Base-by-base conservation (phyloP, 1,140 invertebrate species). In the Musca vetustissima region DNA sequence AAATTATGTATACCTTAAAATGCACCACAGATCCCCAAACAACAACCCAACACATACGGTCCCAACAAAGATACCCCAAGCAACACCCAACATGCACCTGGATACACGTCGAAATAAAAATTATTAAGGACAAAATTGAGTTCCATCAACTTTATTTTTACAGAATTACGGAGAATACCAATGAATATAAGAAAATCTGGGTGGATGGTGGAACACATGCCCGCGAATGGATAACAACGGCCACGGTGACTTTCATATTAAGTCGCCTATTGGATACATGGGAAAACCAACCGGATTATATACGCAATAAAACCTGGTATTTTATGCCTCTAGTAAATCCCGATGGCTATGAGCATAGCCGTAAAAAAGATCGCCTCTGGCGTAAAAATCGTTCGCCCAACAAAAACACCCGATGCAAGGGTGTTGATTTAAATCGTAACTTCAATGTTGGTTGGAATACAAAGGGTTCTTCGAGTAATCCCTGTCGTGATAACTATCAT, bases 141-240 rank as follows among this genome's bases (percentile, higher is more conserved):
- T 32, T 32, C n/a, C 28, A 32, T 32, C 28, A 32, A 4, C 9
- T 32, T 32, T 32, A 32, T n/a, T n/a, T n/a, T 68, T 66, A 0
- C 32, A 81, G 79, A 61, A 81, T 81, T 47, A 79, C 79, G 0
- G 79, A 81, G 17, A 79, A 80, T 43, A 75, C 79, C 2, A 72
- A 74, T 0, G 77, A 81, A 19, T 73, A 81, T 50, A 82, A 79
- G 47, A 79, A 80, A 59, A 69, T 82, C 4, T 79, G 79, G 77
- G 78, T 92, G 61, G 90, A 92, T 78, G 89, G 88, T 68, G 89
- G 88, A 17, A 91, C 90, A 59, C 90, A 90, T 73, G 88, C 89
- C 1, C 83, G 89, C 66, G 90, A 95, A 85, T 95, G 93, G 93
- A 92, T 95, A 47, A 87, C 91, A 0, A 90, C 92, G 8, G 91